phyloP scores from a whole-genome alignment of 2,888 invertebrate genomes.

The Archips xylosteana region DNA sequence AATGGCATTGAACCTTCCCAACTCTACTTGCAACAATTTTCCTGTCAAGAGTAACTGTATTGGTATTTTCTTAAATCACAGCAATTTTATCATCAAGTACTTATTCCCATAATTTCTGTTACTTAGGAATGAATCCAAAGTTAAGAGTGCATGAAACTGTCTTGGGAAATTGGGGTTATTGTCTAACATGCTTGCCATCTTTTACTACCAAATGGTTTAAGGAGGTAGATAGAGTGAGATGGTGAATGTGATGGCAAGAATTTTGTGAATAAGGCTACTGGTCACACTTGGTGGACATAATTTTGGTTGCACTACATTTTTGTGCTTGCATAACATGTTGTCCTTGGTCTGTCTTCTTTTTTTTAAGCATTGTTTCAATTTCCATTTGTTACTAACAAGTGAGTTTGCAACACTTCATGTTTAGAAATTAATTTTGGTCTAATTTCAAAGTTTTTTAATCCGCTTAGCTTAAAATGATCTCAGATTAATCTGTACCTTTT shows the following conservation, averaged over 20 bases:
- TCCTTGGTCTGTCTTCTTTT: conserved; percentile 28
- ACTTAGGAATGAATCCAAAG: conserved; percentile 36
- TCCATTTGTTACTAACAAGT: background rate
- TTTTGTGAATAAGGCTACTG: background rate
- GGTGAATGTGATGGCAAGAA: background rate
- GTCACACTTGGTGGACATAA: conserved; percentile 39
- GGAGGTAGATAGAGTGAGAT: background rate
- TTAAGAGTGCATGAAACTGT: conserved; percentile 45
- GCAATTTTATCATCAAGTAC: conserved; percentile 20
- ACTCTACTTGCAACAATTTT: background rate
- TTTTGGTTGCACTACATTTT: conserved; percentile 35
- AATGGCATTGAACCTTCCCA: background rate
- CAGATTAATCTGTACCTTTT: too few relatives aligned
- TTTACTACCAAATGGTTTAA: background rate
- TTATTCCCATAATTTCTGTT: conserved; percentile 15
- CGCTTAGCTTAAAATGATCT: background rate
- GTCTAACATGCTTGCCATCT: background rate
- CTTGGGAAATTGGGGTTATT: conserved; percentile 34
- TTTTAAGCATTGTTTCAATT: conserved; percentile 16
- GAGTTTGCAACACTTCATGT: background rate
- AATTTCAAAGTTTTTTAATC: background rate
- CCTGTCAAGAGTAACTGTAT: conserved; percentile 3
- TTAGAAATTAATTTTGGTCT: background rate
- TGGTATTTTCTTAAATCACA: conserved; percentile 9
- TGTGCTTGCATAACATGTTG: conserved; percentile 22